Conservation (phyloP, 2,888 invertebrate genomes). For the Spatulosminthurus flaviceps region DNA sequence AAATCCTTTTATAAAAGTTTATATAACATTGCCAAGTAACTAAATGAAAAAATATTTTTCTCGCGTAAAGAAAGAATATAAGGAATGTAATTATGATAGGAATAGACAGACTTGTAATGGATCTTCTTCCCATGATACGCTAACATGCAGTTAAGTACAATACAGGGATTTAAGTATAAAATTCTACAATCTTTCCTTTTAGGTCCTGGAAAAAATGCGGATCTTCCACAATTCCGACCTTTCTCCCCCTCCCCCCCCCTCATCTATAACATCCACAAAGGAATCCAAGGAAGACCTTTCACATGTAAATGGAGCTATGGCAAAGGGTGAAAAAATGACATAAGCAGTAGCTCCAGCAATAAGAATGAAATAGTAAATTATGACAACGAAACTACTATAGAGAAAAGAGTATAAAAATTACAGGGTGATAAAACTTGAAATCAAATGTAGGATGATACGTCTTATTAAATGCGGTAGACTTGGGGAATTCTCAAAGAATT, state of each 20-base stretch:
- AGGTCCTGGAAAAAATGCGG: background rate
- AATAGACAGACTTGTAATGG: background rate
- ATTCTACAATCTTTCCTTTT: background rate
- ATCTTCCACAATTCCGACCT: too few relatives aligned
- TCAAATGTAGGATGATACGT: conserved; percentile 18
- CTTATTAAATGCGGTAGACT: conserved; percentile 7
- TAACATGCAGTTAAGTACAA: too few relatives aligned
- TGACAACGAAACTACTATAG: background rate
- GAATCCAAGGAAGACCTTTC: background rate
- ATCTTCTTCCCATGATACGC: too few relatives aligned
- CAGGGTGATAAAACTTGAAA: conserved; percentile 1
- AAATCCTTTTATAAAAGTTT: background rate
- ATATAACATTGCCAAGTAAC: too few relatives aligned
- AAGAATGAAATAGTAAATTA: conserved; percentile 6
- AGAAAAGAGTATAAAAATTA: background rate
- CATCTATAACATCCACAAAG: background rate
- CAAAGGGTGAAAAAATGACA: too few relatives aligned
- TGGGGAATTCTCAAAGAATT: conserved; percentile 11
- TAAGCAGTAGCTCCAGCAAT: background rate
- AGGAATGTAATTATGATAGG: background rate
- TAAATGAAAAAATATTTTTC: background rate
- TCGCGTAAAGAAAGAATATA: background rate
- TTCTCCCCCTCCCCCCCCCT: background rate
- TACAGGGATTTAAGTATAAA: too few relatives aligned
- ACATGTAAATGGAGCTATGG: too few relatives aligned